phyloP scores from a whole-genome alignment of 2,888 invertebrate genomes.

The Gibbula magus region DNA sequence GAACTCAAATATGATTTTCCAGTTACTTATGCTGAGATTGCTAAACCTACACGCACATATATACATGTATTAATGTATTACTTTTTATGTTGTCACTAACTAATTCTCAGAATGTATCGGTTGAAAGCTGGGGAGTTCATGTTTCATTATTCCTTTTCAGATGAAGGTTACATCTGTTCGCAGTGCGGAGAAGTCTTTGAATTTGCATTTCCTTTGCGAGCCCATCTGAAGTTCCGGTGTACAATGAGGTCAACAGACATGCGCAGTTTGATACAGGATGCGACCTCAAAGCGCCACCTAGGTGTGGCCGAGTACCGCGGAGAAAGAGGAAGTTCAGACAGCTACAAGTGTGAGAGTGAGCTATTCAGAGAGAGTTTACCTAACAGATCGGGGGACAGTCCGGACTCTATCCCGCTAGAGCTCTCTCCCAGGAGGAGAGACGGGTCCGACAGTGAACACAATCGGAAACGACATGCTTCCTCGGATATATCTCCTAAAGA shows the following conservation, averaged over 20 bases:
- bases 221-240: constrained; percentile 71
- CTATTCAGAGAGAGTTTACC: neutral
- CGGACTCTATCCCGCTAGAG: neutral
- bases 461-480: neutral
- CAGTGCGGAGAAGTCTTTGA: constrained; percentile 68
- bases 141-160: constrained; percentile 37
- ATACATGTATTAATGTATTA: no score
- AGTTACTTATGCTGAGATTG: no score
- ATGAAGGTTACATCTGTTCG: constrained; percentile 56
- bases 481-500: neutral
- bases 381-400: constrained; percentile 1
- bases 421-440: neutral
- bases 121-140: neutral
- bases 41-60: no score
- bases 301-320: neutral
- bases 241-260: constrained; percentile 6
- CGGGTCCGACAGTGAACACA: neutral
- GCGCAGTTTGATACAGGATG: constrained; percentile 2
- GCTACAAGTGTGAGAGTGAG: constrained; percentile 2
- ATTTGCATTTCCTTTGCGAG: constrained; percentile 65
- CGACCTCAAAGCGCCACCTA: neutral
- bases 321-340: neutral
- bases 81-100: no score
- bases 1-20: no score
- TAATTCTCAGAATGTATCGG: neutral